Conservation (phyloP, 2,888 invertebrate genomes). For the Mechanitis messenoides region DNA sequence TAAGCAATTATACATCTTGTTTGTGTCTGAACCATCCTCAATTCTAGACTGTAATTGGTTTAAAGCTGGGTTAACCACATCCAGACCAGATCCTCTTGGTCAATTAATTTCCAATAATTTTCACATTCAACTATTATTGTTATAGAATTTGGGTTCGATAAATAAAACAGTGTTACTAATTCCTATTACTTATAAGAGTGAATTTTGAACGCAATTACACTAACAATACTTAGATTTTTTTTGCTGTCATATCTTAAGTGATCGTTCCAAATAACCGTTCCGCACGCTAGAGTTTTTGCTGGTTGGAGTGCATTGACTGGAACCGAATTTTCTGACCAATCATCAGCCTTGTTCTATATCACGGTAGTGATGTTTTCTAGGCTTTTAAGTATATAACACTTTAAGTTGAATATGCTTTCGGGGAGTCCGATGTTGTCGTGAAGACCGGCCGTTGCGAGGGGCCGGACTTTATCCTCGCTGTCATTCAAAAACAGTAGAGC, state of each 20-base stretch:
- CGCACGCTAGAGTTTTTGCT: slow-evolving; percentile 51
- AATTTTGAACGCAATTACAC: slow-evolving; percentile 2
- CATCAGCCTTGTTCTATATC: slow-evolving; percentile 44
- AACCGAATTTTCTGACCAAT: slow-evolving; percentile 58
- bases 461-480: slow-evolving; percentile 71
- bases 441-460: slow-evolving; percentile 74
- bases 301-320: slow-evolving; percentile 53
- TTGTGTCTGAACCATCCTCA: no score
- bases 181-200: not conserved
- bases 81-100: not conserved
- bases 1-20: no score
- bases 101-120: not conserved
- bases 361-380: slow-evolving; percentile 49
- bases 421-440: slow-evolving; percentile 72
- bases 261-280: slow-evolving; percentile 27
- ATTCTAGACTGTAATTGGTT: not conserved
- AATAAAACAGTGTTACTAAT: no score
- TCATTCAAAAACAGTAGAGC: slow-evolving; percentile 56
- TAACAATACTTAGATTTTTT: slow-evolving; percentile 20
- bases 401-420: slow-evolving; percentile 23
- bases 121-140: not conserved
- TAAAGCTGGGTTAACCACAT: slow-evolving; percentile 1
- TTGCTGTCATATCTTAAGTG: slow-evolving; percentile 12
- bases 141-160: no score
- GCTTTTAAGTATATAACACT: slow-evolving; percentile 39